Evolutionary conservation across 2,888 invertebrate genomes (phyloP).

Genomic region (Erynnis tages): DNA sequence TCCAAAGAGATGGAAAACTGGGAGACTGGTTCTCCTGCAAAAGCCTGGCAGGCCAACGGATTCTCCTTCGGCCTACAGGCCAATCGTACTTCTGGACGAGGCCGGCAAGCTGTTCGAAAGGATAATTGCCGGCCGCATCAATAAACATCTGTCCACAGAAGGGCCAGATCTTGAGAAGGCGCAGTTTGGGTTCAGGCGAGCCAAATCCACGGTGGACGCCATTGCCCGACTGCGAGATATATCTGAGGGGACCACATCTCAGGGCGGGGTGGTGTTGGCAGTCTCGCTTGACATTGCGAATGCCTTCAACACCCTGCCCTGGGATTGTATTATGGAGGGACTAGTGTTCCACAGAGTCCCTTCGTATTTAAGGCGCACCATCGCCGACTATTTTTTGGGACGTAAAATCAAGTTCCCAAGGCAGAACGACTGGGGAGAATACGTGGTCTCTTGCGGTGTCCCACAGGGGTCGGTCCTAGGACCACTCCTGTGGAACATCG

Average conservation of each 20-base stretch:
- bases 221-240: not conserved
- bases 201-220: constrained; percentile 27
- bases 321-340: constrained; percentile 26
- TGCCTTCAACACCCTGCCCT: constrained; percentile 35
- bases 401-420: not conserved
- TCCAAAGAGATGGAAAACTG: not conserved
- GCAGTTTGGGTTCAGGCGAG: constrained; percentile 24
- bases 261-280: constrained; percentile 28
- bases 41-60: not conserved
- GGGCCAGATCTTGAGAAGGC: not conserved
- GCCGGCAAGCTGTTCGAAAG: not conserved
- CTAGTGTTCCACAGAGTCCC: constrained; percentile 30
- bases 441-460: constrained; percentile 27
- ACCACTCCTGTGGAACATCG: constrained; percentile 38
- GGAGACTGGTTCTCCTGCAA: not conserved
- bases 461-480: constrained; percentile 35
- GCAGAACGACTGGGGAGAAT: not conserved
- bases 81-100: not conserved
- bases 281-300: constrained; percentile 34
- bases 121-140: not conserved
- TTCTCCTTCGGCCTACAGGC: not conserved
- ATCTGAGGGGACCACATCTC: constrained; percentile 20
- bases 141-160: not conserved
- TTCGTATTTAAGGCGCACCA: constrained; percentile 19
- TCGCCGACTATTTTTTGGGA: not conserved